A percentile compares a stretch with the other conserved stretches of the same genome.
These are phyloP conservation scores for Scolanthus callimorphus DNA, from an alignment of 92 coral and sea anemone species.

Conservation along the genomic window DNA sequence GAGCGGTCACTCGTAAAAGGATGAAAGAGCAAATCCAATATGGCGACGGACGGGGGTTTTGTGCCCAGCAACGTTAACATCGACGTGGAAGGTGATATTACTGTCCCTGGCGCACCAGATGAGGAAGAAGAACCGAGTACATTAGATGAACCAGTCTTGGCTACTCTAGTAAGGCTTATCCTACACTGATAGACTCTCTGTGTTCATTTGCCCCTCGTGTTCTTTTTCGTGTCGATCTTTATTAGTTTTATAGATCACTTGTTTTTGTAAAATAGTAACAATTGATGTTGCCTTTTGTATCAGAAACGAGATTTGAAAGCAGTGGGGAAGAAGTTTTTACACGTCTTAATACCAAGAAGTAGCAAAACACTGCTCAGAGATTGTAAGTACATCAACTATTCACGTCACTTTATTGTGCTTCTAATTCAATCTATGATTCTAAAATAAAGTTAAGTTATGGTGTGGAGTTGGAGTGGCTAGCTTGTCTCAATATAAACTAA, in stretches of 20 bases:
- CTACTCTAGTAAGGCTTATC: slow-evolving; percentile 72
- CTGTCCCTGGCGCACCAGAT: slow-evolving; percentile 99
- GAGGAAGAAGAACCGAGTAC: slow-evolving; percentile 95
- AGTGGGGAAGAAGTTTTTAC: slow-evolving; percentile 90
- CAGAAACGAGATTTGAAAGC: slow-evolving; percentile 92
- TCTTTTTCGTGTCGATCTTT: background rate
- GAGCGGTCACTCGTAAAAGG: slow-evolving; percentile 35
- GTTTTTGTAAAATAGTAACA: too few species aligned
- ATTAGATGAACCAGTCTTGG: slow-evolving; percentile 88
- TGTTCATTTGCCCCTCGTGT: background rate
- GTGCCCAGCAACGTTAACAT: slow-evolving; percentile 79
- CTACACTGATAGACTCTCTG: too few species aligned
- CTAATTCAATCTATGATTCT: too few species aligned
- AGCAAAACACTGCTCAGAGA: slow-evolving; percentile 90
- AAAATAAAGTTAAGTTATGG: too few species aligned
- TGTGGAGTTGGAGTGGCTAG: too few species aligned
- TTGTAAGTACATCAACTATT: slow-evolving; percentile 79
- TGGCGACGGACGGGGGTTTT: slow-evolving; percentile 92
- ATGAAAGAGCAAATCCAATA: slow-evolving; percentile 40
- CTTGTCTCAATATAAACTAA: too few species aligned
- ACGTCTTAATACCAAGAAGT: slow-evolving; percentile 91
- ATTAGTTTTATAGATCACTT: slow-evolving; percentile 1
- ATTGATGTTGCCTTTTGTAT: too few species aligned
- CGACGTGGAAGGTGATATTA: slow-evolving; percentile 98
- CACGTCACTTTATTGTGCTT: too few species aligned